phyloP scores from a whole-genome alignment of 2,888 invertebrate species.

The Himalopsyche anomala region DNA sequence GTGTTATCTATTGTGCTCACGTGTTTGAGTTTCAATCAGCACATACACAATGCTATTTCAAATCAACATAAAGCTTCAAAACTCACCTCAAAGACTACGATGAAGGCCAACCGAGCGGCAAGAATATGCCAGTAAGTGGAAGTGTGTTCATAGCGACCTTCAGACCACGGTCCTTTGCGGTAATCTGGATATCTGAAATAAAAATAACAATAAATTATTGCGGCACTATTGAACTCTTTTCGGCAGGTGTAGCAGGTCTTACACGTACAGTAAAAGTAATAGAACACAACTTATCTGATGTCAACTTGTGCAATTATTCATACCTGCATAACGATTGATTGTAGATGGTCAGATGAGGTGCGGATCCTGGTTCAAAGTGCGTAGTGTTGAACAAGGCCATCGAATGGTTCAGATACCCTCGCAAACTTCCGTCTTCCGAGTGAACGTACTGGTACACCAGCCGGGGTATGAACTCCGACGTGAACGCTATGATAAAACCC shows the following conservation, averaged over 20 bases:
- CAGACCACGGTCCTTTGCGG: conserved; percentile 81
- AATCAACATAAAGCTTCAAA: background rate
- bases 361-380: conserved; percentile 77
- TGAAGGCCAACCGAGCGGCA: conserved; percentile 92
- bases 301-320: background rate
- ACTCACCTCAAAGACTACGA: conserved; percentile 93
- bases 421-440: conserved; percentile 79
- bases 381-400: conserved; percentile 84
- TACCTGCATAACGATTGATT: conserved; percentile 81
- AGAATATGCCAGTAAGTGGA: conserved; percentile 93
- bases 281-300: no score
- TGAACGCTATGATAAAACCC: conserved; percentile 98
- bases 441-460: conserved; percentile 84
- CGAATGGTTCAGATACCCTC: conserved; percentile 88
- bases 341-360: conserved; percentile 71
- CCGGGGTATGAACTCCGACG: conserved; percentile 96
- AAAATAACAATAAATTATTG: no score
- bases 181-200: conserved; percentile 88
- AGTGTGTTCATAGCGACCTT: conserved; percentile 81
- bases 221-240: no score
- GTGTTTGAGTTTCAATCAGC: no score
- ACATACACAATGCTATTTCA: no score
- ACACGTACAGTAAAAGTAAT: no score
- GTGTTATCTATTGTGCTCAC: no score
- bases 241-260: no score